Evolutionary conservation across 2,888 invertebrate species (phyloP), one percentile per base, ranked within the genome.

Genomic region (Drosophila phalerata): DNA sequence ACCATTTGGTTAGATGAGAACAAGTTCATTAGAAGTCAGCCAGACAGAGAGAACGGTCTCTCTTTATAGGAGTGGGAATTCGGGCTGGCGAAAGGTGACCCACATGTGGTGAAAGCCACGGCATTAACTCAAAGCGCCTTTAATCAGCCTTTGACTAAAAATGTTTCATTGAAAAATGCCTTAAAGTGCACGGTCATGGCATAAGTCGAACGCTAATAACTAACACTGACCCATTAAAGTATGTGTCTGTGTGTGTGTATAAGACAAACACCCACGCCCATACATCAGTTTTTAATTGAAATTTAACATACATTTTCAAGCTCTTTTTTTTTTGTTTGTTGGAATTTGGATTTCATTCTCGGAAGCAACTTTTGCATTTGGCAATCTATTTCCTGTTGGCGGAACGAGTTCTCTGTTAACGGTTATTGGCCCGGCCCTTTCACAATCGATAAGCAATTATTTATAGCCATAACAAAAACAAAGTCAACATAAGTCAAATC

Each of bases 91-190:
- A 88, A 84, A 88, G 84, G 84, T 84, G 84, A 83, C 88, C 83
- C 83, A 83, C 84, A 81, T 77, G 88, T 70, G 84, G 84, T 84
- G 84, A 84, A 84, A 84, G 84, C 89, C 75, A 64, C 64, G 62
- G 66, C 70, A 77, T 66, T 48, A 66, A 75, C 58, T 49, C 65
- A 67, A 79, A 76, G 64, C 68, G 80, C 80, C 81, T 83, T 83
- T 88, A 83, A 83, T 83, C 82, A 88, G 83, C 73, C 86, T 87
- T 87, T 77, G 88, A 74, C 88, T 74, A 84, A 60, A 79, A 80
- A 32, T 63, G 74, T 75, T 88, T 81, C 72, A 75, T 65, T 86
- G 75, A 78, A 86, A 86, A 86, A 78, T 69, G 37, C 61, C 60
- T 38, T 62, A 83, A 84, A 78, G 78, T 81, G 84, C 82, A 64